These are phyloP conservation scores for Mamestra brassicae DNA, from an alignment of 2,888 invertebrate species.

Conservation along the genomic window DNA sequence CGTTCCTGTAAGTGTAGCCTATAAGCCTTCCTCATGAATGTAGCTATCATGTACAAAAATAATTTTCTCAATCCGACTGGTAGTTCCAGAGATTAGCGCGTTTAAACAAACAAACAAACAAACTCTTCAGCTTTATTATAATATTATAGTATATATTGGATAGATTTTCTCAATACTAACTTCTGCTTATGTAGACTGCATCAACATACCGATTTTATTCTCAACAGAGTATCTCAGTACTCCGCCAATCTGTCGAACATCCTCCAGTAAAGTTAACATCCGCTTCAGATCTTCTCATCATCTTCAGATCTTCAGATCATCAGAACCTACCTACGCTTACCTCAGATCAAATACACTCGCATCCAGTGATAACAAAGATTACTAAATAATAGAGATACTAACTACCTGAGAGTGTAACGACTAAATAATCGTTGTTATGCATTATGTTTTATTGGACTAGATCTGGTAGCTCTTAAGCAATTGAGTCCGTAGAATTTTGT, in stretches of 20 bases:
- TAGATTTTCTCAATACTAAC: background rate
- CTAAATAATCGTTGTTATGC: conserved; percentile 38
- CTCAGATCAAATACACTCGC: conserved; percentile 3
- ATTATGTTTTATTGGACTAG: conserved; percentile 42
- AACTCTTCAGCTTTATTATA: too few species aligned
- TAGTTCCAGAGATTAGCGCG: too few species aligned
- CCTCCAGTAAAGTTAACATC: conserved; percentile 76
- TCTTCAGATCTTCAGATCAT: too few species aligned
- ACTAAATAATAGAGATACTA: conserved; percentile 38
- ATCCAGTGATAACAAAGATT: conserved; percentile 29
- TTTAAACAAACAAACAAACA: too few species aligned
- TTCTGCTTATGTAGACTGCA: background rate
- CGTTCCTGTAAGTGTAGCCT: too few species aligned
- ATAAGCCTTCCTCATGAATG: too few species aligned
- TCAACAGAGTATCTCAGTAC: conserved; percentile 38
- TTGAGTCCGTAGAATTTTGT: conserved; percentile 17
- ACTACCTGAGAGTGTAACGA: conserved; percentile 45
- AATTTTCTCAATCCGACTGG: too few species aligned
- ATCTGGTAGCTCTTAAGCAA: conserved; percentile 36
- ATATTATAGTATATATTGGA: too few species aligned
- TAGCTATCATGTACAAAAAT: too few species aligned
- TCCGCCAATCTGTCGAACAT: conserved; percentile 62
- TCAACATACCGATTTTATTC: background rate
- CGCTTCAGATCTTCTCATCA: conserved; percentile 70
- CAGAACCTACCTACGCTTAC: conserved; percentile 34